These are phyloP conservation scores for Pitta sordida DNA, from an alignment of 2,113 vertebrate species.

Conservation along the genomic window DNA sequence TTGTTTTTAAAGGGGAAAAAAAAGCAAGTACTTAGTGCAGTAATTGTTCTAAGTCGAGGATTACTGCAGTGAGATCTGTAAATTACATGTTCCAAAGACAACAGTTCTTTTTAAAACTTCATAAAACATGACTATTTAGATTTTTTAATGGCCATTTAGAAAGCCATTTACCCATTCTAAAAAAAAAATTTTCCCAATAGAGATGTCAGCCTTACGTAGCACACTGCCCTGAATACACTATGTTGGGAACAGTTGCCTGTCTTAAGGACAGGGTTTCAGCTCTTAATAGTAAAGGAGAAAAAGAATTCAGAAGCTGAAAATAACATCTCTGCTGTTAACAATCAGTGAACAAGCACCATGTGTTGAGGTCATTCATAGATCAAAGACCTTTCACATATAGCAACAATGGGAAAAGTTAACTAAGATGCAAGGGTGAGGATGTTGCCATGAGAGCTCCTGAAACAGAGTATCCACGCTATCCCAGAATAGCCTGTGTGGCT, in stretches of 20 bases:
- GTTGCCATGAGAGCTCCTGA: neutral
- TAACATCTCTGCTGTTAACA: conserved; percentile 2
- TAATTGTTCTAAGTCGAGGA: conserved; percentile 35
- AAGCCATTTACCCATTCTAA: neutral
- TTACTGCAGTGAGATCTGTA: neutral
- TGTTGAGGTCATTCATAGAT: conserved; percentile 19
- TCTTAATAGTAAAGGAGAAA: neutral
- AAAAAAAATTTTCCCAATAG: neutral
- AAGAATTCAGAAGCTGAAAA: conserved; percentile 35
- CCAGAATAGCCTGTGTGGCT: neutral
- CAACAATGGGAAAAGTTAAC: neutral
- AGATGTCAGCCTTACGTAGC: neutral
- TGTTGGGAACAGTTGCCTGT: neutral
- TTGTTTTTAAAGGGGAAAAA: neutral
- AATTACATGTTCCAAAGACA: conserved; percentile 28
- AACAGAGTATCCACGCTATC: rapidly evolving
- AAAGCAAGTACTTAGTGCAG: neutral
- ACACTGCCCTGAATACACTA: neutral
- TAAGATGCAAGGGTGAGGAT: neutral
- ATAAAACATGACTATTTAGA: neutral
- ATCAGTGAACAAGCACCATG: neutral
- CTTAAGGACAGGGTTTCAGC: neutral
- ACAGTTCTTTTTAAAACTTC: neutral
- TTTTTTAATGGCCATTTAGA: neutral
- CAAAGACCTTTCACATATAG: neutral